Percentiles rank a stretch among this genome's conserved stretches.
These are phyloP conservation scores for Cephus spinipes DNA, from an alignment of 2,888 invertebrate genomes.

Conservation along the genomic window DNA sequence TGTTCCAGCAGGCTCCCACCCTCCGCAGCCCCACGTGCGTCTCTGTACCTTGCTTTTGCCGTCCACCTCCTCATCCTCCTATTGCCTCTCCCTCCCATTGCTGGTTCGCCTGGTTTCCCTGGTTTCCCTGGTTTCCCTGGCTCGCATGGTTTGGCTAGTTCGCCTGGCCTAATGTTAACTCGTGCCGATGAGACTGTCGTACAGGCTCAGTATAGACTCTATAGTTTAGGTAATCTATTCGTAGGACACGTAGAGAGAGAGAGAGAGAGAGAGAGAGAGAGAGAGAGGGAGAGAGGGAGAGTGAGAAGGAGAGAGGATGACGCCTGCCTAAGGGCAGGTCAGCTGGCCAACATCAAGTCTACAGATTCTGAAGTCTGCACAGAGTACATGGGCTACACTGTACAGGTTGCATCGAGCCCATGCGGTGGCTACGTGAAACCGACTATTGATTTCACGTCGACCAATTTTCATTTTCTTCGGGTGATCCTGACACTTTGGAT, in stretches of 20 bases:
- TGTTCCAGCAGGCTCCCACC: constrained; percentile 52
- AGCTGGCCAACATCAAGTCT: not conserved
- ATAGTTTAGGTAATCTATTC: not conserved
- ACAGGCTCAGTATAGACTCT: not conserved
- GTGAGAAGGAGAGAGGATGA: not conserved
- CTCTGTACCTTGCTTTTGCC: not conserved
- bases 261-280: too few relatives aligned
- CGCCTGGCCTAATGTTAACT: not conserved
- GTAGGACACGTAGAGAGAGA: not conserved
- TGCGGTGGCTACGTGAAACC: not conserved
- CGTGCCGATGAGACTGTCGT: not conserved
- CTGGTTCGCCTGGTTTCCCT: not conserved
- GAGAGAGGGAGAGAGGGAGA: too few relatives aligned
- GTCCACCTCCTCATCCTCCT: not conserved
- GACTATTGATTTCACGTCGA: not conserved
- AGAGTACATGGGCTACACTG: too few relatives aligned
- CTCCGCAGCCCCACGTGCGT: not conserved
- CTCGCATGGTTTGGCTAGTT: too few relatives aligned
- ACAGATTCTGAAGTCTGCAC: not conserved
- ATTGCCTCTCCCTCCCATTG: not conserved
- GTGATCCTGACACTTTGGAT: not conserved
- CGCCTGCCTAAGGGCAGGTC: not conserved
- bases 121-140: too few relatives aligned
- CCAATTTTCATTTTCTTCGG: not conserved
- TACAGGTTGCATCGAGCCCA: not conserved